Evolutionary conservation across 2,113 vertebrate species (phyloP).

Genomic region (Balaeniceps rex): DNA sequence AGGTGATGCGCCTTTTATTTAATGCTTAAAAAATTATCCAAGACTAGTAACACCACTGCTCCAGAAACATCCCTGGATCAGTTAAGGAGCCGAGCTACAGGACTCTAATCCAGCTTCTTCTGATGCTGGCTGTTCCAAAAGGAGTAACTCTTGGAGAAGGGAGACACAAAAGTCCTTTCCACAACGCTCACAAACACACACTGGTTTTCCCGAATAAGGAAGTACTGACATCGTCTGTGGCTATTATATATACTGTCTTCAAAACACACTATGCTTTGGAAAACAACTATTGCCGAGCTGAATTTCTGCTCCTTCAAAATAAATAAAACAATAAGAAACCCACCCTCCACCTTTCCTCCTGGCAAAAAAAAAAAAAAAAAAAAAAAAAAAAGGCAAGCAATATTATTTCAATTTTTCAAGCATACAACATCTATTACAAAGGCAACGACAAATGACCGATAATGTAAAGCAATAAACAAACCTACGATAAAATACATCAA

Average conservation of each 20-base stretch:
- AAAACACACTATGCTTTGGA: not conserved
- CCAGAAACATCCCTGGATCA: not conserved
- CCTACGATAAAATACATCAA: not conserved
- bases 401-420: not conserved
- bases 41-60: not conserved
- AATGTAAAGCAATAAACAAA: slow-evolving; percentile 38
- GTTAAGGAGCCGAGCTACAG: not conserved
- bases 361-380: not conserved
- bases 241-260: not conserved
- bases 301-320: not conserved
- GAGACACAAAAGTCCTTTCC: not conserved
- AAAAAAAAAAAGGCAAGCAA: not conserved
- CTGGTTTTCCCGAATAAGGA: not conserved
- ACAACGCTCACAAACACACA: not conserved
- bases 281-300: not conserved
- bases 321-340: not conserved
- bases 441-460: slow-evolving; percentile 33
- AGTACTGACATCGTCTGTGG: not conserved
- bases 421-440: slow-evolving; percentile 14
- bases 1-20: not conserved
- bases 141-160: not conserved
- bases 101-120: not conserved
- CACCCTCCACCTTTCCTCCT: not conserved
- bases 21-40: not conserved
- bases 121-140: not conserved